phyloP scores from a whole-genome alignment of 2,888 invertebrate genomes.

The Dorcus parallelipipedus region DNA sequence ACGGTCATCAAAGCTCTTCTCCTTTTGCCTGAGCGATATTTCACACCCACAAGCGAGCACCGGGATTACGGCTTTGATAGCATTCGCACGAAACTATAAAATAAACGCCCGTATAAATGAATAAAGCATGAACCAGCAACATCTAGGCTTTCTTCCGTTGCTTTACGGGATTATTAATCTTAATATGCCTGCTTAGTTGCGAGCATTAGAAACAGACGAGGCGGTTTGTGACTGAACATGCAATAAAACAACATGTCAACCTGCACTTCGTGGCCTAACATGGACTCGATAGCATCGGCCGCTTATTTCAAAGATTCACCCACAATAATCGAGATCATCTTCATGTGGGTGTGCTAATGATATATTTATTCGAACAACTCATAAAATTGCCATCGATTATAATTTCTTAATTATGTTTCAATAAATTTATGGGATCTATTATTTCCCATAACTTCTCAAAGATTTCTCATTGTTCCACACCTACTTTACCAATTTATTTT shows the following conservation, averaged over 20 bases:
- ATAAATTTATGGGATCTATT: too few relatives aligned
- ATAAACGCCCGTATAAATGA: slow-evolving; percentile 23
- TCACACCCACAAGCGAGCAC: slow-evolving; percentile 16
- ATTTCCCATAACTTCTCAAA: too few relatives aligned
- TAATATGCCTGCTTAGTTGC: slow-evolving; percentile 16
- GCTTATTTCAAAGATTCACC: slow-evolving; percentile 16
- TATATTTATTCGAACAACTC: background rate
- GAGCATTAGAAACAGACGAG: slow-evolving; percentile 15
- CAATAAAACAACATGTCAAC: slow-evolving; percentile 22
- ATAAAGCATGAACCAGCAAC: slow-evolving; percentile 19
- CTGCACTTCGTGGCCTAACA: slow-evolving; percentile 20
- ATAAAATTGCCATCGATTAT: slow-evolving; percentile 1
- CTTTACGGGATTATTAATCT: slow-evolving; percentile 15
- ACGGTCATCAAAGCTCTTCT: slow-evolving; percentile 16
- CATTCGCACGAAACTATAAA: slow-evolving; percentile 27
- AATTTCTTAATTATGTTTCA: slow-evolving; percentile 1
- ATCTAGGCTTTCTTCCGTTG: slow-evolving; percentile 11
- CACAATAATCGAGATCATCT: slow-evolving; percentile 11
- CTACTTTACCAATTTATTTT: too few relatives aligned
- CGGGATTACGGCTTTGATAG: slow-evolving; percentile 20
- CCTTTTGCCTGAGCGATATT: slow-evolving; percentile 17
- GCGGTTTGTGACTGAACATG: slow-evolving; percentile 17
- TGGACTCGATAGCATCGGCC: slow-evolving; percentile 14
- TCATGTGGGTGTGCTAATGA: background rate
- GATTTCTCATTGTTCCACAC: too few relatives aligned